Evolutionary conservation across 2,113 vertebrate species (phyloP).

Genomic region (Ahaetulla prasina): DNA sequence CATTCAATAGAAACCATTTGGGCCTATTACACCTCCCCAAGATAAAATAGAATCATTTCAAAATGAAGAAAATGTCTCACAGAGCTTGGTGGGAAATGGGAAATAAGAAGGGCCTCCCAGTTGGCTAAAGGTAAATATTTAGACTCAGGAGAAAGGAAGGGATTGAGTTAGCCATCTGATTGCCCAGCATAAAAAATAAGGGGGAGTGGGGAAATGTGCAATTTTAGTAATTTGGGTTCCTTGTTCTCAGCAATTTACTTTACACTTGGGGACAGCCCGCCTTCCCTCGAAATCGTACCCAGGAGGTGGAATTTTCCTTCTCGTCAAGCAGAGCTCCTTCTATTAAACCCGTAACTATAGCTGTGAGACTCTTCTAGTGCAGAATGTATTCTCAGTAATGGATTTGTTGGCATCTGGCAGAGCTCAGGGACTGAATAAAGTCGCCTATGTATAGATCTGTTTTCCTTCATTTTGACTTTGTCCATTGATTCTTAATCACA

Average conservation of each 20-base stretch:
- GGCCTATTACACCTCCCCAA: background rate
- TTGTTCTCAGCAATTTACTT: constrained; percentile 64
- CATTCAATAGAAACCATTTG: background rate
- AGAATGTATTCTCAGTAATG: constrained; percentile 55
- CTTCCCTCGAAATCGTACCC: constrained; percentile 48
- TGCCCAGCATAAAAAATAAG: constrained; percentile 51
- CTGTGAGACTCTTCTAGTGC: constrained; percentile 24
- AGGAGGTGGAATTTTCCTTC: constrained; percentile 38
- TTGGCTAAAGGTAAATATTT: constrained; percentile 61
- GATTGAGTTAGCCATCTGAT: constrained; percentile 49
- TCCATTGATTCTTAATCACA: constrained; percentile 54
- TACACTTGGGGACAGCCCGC: constrained; percentile 57
- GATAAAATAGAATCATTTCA: background rate
- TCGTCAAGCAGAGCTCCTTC: constrained; percentile 41
- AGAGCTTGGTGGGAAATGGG: background rate
- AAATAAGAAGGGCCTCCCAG: background rate
- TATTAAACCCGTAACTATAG: constrained; percentile 57
- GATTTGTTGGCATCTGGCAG: constrained; percentile 60
- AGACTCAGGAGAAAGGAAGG: constrained; percentile 47
- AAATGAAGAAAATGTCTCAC: background rate
- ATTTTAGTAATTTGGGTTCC: constrained; percentile 58
- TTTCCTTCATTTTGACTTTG: constrained; percentile 60
- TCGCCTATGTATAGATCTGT: constrained; percentile 56
- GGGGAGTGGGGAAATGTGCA: constrained; percentile 40
- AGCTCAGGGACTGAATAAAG: constrained; percentile 54